These are phyloP conservation scores for Limanda limanda DNA, from an alignment of 2,113 vertebrate genomes.

Conservation along the genomic window DNA sequence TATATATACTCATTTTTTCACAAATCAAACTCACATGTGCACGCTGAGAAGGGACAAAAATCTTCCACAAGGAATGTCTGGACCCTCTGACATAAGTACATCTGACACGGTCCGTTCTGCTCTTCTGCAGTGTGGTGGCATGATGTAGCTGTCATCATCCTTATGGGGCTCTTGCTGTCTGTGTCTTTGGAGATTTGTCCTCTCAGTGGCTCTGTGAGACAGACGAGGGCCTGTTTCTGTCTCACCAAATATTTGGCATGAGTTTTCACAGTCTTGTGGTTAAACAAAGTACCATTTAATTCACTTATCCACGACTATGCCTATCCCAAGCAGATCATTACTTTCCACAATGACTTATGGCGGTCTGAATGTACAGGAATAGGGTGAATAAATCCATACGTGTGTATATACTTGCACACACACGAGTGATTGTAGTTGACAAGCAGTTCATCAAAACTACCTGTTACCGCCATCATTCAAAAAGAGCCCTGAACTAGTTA, in stretches of 20 bases:
- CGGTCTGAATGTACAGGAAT: conserved; percentile 21
- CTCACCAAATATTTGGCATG: conserved; percentile 67
- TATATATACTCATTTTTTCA: conserved; percentile 35
- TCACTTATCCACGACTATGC: conserved; percentile 60
- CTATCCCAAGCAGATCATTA: conserved; percentile 51
- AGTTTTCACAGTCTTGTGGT: conserved; percentile 60
- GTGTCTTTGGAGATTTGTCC: conserved; percentile 43
- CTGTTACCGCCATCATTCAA: conserved; percentile 44
- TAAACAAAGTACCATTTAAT: conserved; percentile 65
- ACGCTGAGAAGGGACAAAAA: conserved; percentile 24
- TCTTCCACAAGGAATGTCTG: conserved; percentile 34
- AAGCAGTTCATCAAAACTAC: conserved; percentile 56
- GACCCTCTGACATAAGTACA: conserved; percentile 41
- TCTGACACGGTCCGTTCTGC: conserved; percentile 53
- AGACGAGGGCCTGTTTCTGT: conserved; percentile 59
- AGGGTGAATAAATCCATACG: conserved; percentile 16
- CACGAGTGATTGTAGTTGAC: conserved; percentile 41
- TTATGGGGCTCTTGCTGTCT: conserved; percentile 42
- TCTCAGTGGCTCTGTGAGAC: conserved; percentile 57
- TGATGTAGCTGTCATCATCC: conserved; percentile 63
- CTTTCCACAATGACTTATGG: conserved; percentile 52
- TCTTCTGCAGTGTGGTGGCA: conserved; percentile 55
- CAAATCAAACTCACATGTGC: conserved; percentile 76
- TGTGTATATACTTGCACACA: conserved; percentile 18
- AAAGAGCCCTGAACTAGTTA: conserved; percentile 21